Evolutionary conservation across 2,888 invertebrate species (phyloP), one percentile per base, ranked within the genome.

Genomic region (Gastracanthus pulcherrimus): DNA sequence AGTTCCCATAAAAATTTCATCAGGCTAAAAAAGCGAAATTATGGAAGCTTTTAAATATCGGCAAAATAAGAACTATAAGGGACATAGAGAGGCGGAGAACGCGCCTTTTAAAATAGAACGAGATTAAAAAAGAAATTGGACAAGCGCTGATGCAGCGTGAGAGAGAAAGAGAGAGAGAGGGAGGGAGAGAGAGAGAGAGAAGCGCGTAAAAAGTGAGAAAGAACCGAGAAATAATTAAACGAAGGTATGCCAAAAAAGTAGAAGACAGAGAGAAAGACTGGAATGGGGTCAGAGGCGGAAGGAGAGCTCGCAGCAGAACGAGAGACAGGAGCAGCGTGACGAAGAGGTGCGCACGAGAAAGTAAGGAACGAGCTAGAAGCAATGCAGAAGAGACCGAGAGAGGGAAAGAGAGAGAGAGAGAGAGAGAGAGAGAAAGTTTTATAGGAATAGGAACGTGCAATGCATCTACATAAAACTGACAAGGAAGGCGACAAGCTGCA

Each of bases 381-480:
- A n/a, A 23, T 3, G 11, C 3, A 13, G 1, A 26, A 7, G 3
- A n/a, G n/a, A n/a, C n/a, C n/a, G 3, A 62, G 11, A 16, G 29
- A 34, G 7, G 16, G 62, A 34, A 62, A 29, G 16, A 26, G 31
- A 31, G 62, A 23, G 1, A 29, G 5, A 26, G n/a, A 5, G 3
- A n/a, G 1, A 13, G 41, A 13, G 2, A 11, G 45, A 23, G 66
- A 45, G 34, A 19, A 29, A 66, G 41, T 80, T 76, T 74, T 82
- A 80, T 80, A 55, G 72, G 67, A 41, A 69, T 41, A 76, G 51
- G 45, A 67, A 55, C 60, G 64, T 48, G 71, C 82, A 29, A 80
- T 80, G 82, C 77, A 82, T 82, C 82, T 82, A 74, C 80, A 80
- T 82, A 82, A 82, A 82, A 80, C 67, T 76, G 64, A 62, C 71